These are phyloP conservation scores for Oasisia sp. DNA, from an alignment of 2,888 invertebrate species.

Conservation along the genomic window DNA sequence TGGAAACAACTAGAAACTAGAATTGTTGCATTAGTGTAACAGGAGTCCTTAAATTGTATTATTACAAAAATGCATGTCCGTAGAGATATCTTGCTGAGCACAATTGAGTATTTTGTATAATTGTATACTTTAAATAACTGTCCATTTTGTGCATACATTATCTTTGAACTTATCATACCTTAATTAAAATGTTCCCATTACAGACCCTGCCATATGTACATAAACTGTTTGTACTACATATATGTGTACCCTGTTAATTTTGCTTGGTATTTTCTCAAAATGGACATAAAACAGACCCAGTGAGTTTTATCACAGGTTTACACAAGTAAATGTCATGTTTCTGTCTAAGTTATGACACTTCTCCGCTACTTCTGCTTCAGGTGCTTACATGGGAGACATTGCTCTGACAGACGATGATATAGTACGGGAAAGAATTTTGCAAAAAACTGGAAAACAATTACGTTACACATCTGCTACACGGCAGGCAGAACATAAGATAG, in stretches of 20 bases:
- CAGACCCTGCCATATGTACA: neutral
- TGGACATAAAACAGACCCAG: neutral
- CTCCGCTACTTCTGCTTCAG: slow-evolving; percentile 32
- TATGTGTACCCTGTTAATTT: neutral
- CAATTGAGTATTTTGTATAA: too few species aligned
- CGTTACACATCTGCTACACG: neutral
- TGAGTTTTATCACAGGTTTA: neutral
- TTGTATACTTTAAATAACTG: too few species aligned
- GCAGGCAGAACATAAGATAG: neutral
- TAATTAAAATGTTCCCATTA: too few species aligned
- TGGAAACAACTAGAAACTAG: too few species aligned
- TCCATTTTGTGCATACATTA: too few species aligned
- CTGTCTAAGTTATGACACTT: neutral
- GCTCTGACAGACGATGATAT: slow-evolving; percentile 40
- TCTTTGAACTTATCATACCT: too few species aligned
- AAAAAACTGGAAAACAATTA: slow-evolving; percentile 22
- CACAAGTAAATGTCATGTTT: neutral
- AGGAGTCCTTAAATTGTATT: too few species aligned
- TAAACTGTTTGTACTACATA: neutral
- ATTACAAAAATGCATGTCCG: too few species aligned
- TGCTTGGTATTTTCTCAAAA: neutral
- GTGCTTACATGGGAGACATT: slow-evolving; percentile 41
- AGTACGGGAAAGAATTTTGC: neutral
- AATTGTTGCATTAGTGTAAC: too few species aligned
- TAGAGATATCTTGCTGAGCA: too few species aligned